Percentiles rank a stretch among this genome's conserved stretches.
phyloP scores from a whole-genome alignment of 2,113 vertebrate genomes.

The Motacilla tschutschensis region DNA sequence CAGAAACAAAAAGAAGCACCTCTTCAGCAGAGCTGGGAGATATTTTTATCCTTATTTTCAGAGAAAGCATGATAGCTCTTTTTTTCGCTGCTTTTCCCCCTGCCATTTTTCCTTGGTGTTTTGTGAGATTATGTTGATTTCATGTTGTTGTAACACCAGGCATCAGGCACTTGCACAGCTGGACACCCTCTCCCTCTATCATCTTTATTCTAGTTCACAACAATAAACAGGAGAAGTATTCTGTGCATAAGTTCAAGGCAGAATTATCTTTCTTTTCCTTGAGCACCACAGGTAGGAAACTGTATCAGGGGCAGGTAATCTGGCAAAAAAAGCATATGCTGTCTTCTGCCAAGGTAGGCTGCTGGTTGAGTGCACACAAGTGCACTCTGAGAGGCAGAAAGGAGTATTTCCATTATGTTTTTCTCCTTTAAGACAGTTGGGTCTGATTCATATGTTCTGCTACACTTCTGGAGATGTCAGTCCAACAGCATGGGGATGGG shows the following conservation, averaged over 20 bases:
- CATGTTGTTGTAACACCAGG: neutral
- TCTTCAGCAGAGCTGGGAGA: neutral
- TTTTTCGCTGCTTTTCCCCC: neutral
- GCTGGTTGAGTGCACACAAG: neutral
- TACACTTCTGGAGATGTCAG: constrained; percentile 49
- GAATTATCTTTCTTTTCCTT: neutral
- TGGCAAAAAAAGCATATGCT: neutral
- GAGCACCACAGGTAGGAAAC: neutral
- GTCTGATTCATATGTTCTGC: constrained; percentile 42
- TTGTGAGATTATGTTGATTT: neutral
- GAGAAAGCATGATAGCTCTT: neutral
- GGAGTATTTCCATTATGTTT: neutral
- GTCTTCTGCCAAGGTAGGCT: neutral
- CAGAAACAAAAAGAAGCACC: neutral
- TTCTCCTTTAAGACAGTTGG: constrained; percentile 40
- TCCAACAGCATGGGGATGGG: constrained; percentile 43
- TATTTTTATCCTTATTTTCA: neutral
- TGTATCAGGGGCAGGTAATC: neutral
- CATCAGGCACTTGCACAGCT: neutral
- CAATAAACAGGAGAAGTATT: neutral
- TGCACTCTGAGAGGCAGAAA: neutral
- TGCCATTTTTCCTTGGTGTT: neutral
- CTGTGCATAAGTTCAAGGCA: neutral
- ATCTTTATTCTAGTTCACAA: neutral
- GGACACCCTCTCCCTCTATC: neutral